Base-by-base conservation (phyloP, 2,888 invertebrate genomes). In the Plagodis dolabraria region DNA sequence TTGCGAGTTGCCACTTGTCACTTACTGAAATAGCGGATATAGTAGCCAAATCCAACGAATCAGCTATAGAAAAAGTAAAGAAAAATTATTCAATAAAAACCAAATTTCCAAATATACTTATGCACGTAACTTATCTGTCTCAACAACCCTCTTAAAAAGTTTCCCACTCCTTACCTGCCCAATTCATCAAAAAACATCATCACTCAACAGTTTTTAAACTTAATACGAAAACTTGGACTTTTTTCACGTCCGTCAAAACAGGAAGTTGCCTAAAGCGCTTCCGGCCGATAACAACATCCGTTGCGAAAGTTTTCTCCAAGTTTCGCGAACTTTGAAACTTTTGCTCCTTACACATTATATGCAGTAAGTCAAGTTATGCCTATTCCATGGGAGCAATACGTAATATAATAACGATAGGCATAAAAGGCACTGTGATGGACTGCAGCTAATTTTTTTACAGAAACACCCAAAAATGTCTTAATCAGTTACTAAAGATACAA, bases 241-340 rank as follows among this genome's bases (percentile, higher is more conserved):
- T 85, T 86, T 85, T 79, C 76, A 65, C 85, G 85, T 88, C 86
- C 87, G 85, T 86, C 89, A 90, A 86, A 90, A 89, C 89, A 86
- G 89, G 90, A 89, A 89, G 86, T 83, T 83, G 90, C 92, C 89
- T 83, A 89, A 89, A 92, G 92, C 92, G 85, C 86, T 91, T 92
- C 92, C 92, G 91, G 89, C 90, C 88, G 92, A 92, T 92, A 92
- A 92, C 92, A 92, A 88, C 92, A 89, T 92, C 90, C 91, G 86
- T 83, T 76, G 78, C 75, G 73, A 66, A 86, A 87, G 72, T 85
- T 86, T 65, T 77, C 64, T 62, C 50, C 75, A 86, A 79, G 76
- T 86, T 77, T 66, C 53, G 35, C 43, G 71, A 67, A 68, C 64
- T 69, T 62, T 38, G 46, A 44, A 40, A 70, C 79, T 51, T 57